Conservation (phyloP, 1,140 invertebrate species). For the Nasonia giraulti region DNA sequence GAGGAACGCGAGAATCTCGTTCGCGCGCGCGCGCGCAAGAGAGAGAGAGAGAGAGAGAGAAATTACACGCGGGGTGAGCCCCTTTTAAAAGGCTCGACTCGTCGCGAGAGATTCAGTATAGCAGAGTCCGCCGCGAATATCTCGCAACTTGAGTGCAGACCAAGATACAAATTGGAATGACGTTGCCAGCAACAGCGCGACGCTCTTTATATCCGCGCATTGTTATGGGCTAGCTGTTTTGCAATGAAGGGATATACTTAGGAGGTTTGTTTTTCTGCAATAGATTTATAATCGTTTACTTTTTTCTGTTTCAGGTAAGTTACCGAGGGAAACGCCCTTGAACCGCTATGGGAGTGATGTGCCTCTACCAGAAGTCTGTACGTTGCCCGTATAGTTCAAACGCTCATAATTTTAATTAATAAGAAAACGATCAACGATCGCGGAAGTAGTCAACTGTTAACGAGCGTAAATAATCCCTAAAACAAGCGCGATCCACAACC, state of each 20-base stretch:
- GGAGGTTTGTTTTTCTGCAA: too few species aligned
- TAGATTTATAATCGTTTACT: neutral
- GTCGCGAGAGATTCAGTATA: slow-evolving; percentile 61
- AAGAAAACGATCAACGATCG: neutral
- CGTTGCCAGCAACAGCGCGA: neutral
- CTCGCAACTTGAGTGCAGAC: slow-evolving; percentile 32
- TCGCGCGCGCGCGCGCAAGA: slow-evolving; percentile 8
- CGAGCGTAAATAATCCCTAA: neutral
- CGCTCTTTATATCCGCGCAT: neutral
- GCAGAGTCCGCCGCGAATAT: slow-evolving; percentile 42
- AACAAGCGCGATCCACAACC: too few species aligned
- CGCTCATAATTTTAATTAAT: neutral
- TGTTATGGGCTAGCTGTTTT: too few species aligned
- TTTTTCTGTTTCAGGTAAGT: slow-evolving; percentile 29
- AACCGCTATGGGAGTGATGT: neutral
- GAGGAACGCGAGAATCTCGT: slow-evolving; percentile 56
- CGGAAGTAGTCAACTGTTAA: too few species aligned
- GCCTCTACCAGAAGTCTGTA: too few species aligned
- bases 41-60: neutral
- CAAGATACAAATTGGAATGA: slow-evolving; percentile 52
- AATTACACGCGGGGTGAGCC: slow-evolving; percentile 12
- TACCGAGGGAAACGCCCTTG: too few species aligned
- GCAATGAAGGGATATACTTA: too few species aligned
- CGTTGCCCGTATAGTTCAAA: too few species aligned
- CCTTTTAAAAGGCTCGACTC: slow-evolving; percentile 63